Base-by-base conservation (phyloP, 37 sponge, comb jelly and placozoan genomes). In the Trichoplax adhaerens region DNA sequence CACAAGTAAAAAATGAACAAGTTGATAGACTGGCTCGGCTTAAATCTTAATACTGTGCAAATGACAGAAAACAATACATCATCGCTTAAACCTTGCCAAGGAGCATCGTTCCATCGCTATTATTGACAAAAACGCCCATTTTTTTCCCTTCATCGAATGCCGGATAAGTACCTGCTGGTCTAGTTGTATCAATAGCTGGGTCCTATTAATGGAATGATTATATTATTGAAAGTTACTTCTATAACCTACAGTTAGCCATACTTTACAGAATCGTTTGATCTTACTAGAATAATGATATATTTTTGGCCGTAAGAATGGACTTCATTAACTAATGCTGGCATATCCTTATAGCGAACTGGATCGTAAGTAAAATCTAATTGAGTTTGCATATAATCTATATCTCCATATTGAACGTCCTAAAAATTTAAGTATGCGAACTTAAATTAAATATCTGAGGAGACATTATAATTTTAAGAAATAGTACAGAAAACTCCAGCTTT, bases 351-450 rank as follows among this genome's bases (percentile, higher is more conserved):
- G 1, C 57, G 70, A 3, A 55, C 48, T 0, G 55, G 5, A 54
- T 82, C 73, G 48, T 76, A 78, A 12, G 90, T 85, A 76, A 89
- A 89, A 78, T 85, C 90, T 10, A 85, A 70, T 58, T 84, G 67
- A 50, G 65, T 59, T 29, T 68, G 52, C 90, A 89, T 89, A 70
- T 89, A 85, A 76, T 89, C 90, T 54, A 89, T 89, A 64, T 89
- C 90, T 75, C 74, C 84, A 85, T 85, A 89, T 62, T 89, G 90
- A 2, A 67, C 73, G 58, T 89, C 90, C 82, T 84, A 73, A 10
- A 54, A 0, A 12, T 65, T 29, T 29, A 29, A 29, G 29, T 29
- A 29, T 29, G 29, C 29, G 29, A 29, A 29, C 29, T 29, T 29
- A 29, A 29, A 29, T 29, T 29, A 29, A 29, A 29, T 29, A 29